Percentiles rank a stretch among this genome's conserved stretches.
Conservation (phyloP, 2,113 vertebrate species). For the Bubo bubo region DNA sequence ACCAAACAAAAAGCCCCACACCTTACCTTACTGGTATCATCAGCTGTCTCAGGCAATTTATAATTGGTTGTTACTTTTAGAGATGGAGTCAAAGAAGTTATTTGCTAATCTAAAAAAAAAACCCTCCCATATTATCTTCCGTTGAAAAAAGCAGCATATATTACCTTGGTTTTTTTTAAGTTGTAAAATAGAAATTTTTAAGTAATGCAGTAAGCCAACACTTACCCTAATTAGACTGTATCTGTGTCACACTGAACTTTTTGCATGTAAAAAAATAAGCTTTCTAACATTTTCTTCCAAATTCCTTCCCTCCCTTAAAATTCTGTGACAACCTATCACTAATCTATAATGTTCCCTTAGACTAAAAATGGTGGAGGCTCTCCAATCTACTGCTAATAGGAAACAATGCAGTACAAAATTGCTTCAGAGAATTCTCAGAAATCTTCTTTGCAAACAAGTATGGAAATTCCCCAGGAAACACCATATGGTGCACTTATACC, state of each 20-base stretch:
- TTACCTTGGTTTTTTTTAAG: not conserved
- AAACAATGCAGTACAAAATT: not conserved
- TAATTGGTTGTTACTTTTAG: not conserved
- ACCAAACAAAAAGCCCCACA: not conserved
- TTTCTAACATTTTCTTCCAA: not conserved
- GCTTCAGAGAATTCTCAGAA: not conserved
- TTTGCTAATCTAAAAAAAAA: not conserved
- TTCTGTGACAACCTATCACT: not conserved
- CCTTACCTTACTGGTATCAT: not conserved
- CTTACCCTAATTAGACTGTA: not conserved
- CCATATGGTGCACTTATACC: not conserved
- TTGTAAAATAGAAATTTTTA: not conserved
- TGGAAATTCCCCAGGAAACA: not conserved
- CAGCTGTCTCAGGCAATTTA: not conserved
- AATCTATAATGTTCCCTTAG: not conserved
- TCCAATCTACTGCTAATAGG: not conserved
- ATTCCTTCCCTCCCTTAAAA: not conserved
- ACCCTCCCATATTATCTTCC: not conserved
- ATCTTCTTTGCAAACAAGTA: not conserved
- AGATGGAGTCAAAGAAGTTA: not conserved
- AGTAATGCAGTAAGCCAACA: not conserved
- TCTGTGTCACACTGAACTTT: fast-evolving
- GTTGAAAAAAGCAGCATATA: not conserved
- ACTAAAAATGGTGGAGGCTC: not conserved
- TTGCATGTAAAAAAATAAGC: not conserved